Evolutionary conservation across 2,797 vertebrate genomes (phyloP), one percentile per base, ranked within the genome.

Genomic region (Cryptoblepharus egeriae): DNA sequence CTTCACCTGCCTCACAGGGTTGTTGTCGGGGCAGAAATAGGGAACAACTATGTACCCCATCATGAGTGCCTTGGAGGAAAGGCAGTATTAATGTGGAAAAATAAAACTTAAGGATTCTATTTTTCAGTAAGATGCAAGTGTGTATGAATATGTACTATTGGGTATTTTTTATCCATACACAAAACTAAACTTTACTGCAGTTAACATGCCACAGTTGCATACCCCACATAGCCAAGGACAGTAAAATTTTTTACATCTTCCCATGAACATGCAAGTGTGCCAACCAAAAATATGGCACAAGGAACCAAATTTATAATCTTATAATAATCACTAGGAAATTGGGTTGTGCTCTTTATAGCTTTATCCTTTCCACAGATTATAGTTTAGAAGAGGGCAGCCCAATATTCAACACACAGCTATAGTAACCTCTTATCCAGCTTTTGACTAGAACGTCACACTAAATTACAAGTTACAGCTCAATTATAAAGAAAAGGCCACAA

Each of bases 391-490:
- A 90, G 32, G 77, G 74, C 88, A 81, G 85, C 88, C 83, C 87
- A 88, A 79, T 49, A 87, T 81, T 75, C 84, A 81, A 90, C 85
- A 90, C 85, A 83, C 75, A 86, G 39, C 63, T 22, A 63, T 37
- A 71, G 35, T 79, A 89, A 91, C 71, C 73, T 75, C 68, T 81
- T 86, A 57, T 91, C 91, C 85, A 79, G 80, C 1, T 76, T 55
- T 84, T 55, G 0, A 0, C 67, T 57, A 91, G 75, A 77, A 86
- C 87, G 82, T 86, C 77, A 80, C 58, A 30, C 61, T 49, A 20
- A 87, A 93, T 83, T 80, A 35, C 76, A 88, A 9, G 77, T 85
- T 92, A 77, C 85, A 86, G 60, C 75, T 81, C 87, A 81, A 60
- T 73, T 85, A 85, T 45, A 26, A 20, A 57, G 35, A 81, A 87